Evolutionary conservation across 2,888 invertebrate species (phyloP).

Genomic region (Celastrina argiolus): DNA sequence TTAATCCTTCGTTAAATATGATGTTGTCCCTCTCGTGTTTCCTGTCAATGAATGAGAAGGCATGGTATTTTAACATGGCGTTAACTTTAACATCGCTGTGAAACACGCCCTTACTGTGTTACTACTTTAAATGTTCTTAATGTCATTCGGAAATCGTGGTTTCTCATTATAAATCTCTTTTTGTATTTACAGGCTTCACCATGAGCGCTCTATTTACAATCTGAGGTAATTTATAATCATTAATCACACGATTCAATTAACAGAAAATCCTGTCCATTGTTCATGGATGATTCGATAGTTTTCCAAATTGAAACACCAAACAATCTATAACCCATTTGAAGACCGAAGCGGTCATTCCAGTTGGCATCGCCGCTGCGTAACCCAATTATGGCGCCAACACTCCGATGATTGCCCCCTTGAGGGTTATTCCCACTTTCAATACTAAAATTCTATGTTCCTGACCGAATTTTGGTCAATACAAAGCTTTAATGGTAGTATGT

Average conservation of each 20-base stretch:
- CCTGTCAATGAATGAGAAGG: too few relatives aligned
- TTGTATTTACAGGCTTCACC: too few relatives aligned
- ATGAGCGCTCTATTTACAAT: too few relatives aligned
- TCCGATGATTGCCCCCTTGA: conserved; percentile 38
- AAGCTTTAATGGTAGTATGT: neutral
- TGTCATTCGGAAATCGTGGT: too few relatives aligned
- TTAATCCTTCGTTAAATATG: too few relatives aligned
- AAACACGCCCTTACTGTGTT: too few relatives aligned
- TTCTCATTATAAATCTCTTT: too few relatives aligned
- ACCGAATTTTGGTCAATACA: conserved; percentile 16
- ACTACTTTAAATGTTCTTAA: too few relatives aligned
- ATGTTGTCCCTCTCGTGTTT: too few relatives aligned
- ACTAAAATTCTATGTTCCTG: conserved; percentile 39
- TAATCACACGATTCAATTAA: neutral
- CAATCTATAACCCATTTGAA: conserved; percentile 26
- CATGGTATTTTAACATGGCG: too few relatives aligned
- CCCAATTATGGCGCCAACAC: conserved; percentile 29
- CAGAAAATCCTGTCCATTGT: neutral
- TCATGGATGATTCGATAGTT: conserved; percentile 16
- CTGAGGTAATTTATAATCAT: neutral
- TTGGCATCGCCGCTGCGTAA: conserved; percentile 28
- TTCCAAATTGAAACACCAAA: conserved; percentile 23
- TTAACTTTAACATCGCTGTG: too few relatives aligned
- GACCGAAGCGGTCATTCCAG: conserved; percentile 23
- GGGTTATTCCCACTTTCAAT: conserved; percentile 44